Evolutionary conservation across 2,113 vertebrate genomes (phyloP).

Genomic region (Petrocephalus zakoni): DNA sequence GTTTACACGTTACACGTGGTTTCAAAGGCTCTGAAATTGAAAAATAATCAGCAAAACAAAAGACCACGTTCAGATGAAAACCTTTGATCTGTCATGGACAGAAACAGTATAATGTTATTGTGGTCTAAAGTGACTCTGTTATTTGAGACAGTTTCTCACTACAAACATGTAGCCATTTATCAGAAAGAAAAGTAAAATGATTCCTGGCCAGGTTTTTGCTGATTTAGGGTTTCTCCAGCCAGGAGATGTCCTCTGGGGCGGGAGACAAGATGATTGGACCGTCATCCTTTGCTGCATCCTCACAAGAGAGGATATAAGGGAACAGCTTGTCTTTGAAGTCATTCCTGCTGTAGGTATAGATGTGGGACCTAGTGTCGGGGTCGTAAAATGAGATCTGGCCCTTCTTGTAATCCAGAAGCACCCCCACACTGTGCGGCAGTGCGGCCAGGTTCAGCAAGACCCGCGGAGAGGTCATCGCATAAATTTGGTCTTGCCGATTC

Average conservation of each 20-base stretch:
- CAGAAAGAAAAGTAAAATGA: not conserved
- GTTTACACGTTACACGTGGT: not conserved
- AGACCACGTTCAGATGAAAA: not conserved
- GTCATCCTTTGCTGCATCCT: not conserved
- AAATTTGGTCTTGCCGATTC: conserved; percentile 38
- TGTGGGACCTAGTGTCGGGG: not conserved
- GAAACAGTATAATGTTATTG: not conserved
- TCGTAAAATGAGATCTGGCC: conserved; percentile 46
- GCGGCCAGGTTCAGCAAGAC: conserved; percentile 40
- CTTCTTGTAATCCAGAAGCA: conserved; percentile 69
- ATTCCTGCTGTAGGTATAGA: not conserved
- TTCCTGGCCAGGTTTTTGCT: not conserved
- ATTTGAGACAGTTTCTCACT: not conserved
- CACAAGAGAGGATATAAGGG: conserved; percentile 1
- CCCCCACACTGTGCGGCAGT: conserved; percentile 61
- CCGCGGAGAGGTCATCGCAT: conserved; percentile 36
- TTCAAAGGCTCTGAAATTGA: not conserved
- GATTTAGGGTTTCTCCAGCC: not conserved
- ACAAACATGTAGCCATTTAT: not conserved
- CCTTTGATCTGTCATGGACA: not conserved
- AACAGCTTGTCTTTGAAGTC: not conserved
- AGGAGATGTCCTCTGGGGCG: not conserved
- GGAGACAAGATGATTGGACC: not conserved
- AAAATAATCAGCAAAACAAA: not conserved
- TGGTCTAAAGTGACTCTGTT: not conserved